These are phyloP conservation scores for pig (Sus scrofa) DNA, from an alignment of 2,113 vertebrate genomes.

Conservation along the genomic window T2T-Sscrofa CM000822.6:23714501-23715000, in stretches of 20 bases:
- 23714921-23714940: background rate
- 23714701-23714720: background rate
- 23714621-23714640: background rate
- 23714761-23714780: background rate
- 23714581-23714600: background rate
- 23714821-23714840: background rate
- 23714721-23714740: background rate
- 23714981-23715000: constrained; percentile 73
- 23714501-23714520: background rate
- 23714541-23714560: background rate
- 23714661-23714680: background rate
- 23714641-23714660: background rate
- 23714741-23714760: background rate
- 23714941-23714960: constrained; percentile 56
- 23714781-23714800: background rate
- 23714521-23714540: background rate
- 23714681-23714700: background rate
- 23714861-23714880: background rate
- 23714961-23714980: constrained; percentile 59
- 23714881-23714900: background rate
- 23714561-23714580: background rate
- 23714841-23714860: background rate
- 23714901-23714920: background rate
- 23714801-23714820: background rate
- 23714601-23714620: background rate